Base-by-base conservation (phyloP, 2,888 invertebrate genomes). In the Watsonalla binaria region DNA sequence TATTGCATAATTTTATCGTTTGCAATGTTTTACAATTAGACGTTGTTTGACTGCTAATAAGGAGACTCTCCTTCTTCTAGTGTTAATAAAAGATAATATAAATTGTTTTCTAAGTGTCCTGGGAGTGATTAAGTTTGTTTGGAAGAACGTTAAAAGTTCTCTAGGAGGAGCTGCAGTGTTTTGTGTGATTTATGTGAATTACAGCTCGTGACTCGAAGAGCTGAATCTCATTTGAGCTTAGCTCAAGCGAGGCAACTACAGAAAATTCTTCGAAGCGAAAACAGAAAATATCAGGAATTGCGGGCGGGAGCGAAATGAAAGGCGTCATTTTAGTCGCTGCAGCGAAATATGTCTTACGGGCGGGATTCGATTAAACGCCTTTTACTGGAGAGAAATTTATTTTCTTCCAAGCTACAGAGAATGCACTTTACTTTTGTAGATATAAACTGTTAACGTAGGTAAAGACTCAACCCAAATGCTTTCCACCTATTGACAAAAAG, bases 171-270 rank as follows among this genome's bases (percentile, higher is more conserved):
- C 0, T 5, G 14, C 14, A 49, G n/a, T 49, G 11, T 37, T 39
- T 37, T 11, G 11, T 51, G 48, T 51, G 51, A 54, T 57, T 51
- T 52, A 54, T 53, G 46, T 42, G 50, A 45, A 46, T 53, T 48
- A 46, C 48, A 37, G 48, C 52, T 48, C 51, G 54, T 49, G 53
- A 53, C 53, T 57, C 15, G 35, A 33, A 50, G 54, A 52, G 47
- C 50, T 51, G 33, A 57, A 57, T 57, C 54, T 51, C 53, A 51
- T 33, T 14, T 51, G 37, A 53, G 51, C 50, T 46, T 53, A 46
- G 45, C 13, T 24, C 34, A 42, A 46, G 15, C 46, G 35, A 34
- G 35, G 46, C 46, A 24, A 46, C 39, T 37, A 37, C 9, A 37
- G 24, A 37, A 15, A 33, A 11, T 14, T 37, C 49, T 37, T 37